Evolutionary conservation across 1,140 invertebrate genomes (phyloP).

Genomic region (Zophobas atratus): DNA sequence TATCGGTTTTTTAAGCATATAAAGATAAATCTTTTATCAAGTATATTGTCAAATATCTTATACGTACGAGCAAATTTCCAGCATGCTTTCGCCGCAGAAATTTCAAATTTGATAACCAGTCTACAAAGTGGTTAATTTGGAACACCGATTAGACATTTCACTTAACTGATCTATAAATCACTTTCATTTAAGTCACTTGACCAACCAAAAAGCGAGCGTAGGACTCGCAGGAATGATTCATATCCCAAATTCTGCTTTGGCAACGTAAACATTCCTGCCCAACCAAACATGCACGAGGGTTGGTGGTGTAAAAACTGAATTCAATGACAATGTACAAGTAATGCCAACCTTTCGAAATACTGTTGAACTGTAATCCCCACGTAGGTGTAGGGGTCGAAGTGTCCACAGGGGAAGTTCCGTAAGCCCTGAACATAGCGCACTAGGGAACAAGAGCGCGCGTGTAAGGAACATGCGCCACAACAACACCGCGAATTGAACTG

Average conservation of each 20-base stretch:
- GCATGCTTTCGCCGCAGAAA: not conserved
- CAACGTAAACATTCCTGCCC: too few relatives aligned
- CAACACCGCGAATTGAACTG: conserved; percentile 42
- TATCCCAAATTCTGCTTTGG: too few relatives aligned
- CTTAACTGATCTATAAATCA: conserved; percentile 15
- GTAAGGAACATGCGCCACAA: conserved; percentile 29
- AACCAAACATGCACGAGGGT: too few relatives aligned
- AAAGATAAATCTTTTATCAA: conserved; percentile 13
- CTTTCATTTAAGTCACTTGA: conserved; percentile 22
- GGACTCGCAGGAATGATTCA: too few relatives aligned
- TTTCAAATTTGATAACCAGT: conserved; percentile 2
- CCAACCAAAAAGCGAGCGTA: not conserved
- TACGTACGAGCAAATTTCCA: too few relatives aligned
- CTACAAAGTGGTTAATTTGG: not conserved
- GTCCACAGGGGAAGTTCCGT: conserved; percentile 63
- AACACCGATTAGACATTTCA: conserved; percentile 5
- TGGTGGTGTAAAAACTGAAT: conserved; percentile 9
- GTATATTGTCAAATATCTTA: conserved; percentile 8
- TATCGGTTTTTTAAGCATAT: conserved; percentile 23
- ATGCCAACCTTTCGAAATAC: conserved; percentile 54
- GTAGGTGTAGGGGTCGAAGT: conserved; percentile 55
- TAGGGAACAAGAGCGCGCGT: conserved; percentile 39
- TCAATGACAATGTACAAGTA: conserved; percentile 16
- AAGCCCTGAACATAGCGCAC: conserved; percentile 64
- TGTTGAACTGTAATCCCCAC: conserved; percentile 60